Evolutionary conservation across 2,888 invertebrate genomes (phyloP).

Genomic region (Drymonia ruficornis): DNA sequence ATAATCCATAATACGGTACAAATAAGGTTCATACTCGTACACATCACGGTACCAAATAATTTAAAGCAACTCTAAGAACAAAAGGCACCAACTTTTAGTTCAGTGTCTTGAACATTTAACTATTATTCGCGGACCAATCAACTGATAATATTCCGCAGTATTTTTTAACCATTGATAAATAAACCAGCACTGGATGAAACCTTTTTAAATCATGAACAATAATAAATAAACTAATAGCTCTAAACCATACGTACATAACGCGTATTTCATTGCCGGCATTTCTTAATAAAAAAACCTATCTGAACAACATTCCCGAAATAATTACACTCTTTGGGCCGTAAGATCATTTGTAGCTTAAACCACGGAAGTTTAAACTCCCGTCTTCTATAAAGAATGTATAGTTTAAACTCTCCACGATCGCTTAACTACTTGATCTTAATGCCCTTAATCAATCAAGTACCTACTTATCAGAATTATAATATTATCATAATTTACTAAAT

Average conservation of each 20-base stretch:
- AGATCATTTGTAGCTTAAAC: too few relatives aligned
- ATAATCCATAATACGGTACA: slow-evolving; percentile 46
- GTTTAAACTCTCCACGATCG: too few relatives aligned
- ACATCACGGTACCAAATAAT: slow-evolving; percentile 32
- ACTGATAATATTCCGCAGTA: not conserved
- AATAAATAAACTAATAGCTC: not conserved
- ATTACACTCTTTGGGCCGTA: too few relatives aligned
- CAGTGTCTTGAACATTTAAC: slow-evolving; percentile 12
- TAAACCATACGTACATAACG: not conserved
- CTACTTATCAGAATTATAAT: not conserved
- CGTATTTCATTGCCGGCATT: not conserved
- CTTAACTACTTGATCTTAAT: too few relatives aligned
- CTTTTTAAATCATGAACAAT: not conserved
- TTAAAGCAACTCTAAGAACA: slow-evolving; percentile 35
- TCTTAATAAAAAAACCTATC: not conserved
- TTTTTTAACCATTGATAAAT: not conserved
- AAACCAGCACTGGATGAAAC: not conserved
- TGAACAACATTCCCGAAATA: slow-evolving; percentile 1
- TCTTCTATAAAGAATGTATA: too few relatives aligned
- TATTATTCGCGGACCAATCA: not conserved
- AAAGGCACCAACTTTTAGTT: slow-evolving; percentile 51
- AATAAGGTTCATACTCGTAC: slow-evolving; percentile 32
- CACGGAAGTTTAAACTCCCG: too few relatives aligned
- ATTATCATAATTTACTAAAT: not conserved
- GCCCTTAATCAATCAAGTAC: not conserved